A percentile compares a stretch with the other conserved stretches of the same genome.
These are phyloP conservation scores for Lasiommata megera DNA, from an alignment of 2,888 invertebrate species.

Conservation along the genomic window DNA sequence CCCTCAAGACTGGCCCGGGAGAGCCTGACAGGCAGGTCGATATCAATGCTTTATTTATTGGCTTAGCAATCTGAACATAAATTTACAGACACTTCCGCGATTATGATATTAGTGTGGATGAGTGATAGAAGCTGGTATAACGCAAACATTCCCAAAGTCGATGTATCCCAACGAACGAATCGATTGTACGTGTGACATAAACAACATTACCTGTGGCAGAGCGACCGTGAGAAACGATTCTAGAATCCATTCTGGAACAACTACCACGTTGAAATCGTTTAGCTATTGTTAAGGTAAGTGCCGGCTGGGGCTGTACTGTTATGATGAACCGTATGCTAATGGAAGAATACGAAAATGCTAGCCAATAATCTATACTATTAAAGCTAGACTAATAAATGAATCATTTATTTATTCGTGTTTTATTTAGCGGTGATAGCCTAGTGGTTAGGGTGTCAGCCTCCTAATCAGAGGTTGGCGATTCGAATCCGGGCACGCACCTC, in stretches of 20 bases:
- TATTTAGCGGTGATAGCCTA: too few relatives aligned
- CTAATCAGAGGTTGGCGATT: too few relatives aligned
- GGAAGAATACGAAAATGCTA: neutral
- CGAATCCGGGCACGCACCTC: too few relatives aligned
- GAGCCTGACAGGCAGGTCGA: too few relatives aligned
- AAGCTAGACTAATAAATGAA: too few relatives aligned
- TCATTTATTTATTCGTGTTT: too few relatives aligned
- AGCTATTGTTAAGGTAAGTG: constrained; percentile 29
- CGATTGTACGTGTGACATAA: constrained; percentile 39
- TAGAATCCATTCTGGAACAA: constrained; percentile 31
- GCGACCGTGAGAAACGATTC: constrained; percentile 42
- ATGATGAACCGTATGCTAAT: neutral
- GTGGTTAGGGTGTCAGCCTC: too few relatives aligned
- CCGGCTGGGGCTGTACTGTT: constrained; percentile 24
- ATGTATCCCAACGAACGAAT: constrained; percentile 32
- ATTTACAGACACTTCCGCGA: too few relatives aligned
- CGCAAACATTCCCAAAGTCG: constrained; percentile 15
- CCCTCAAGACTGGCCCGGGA: too few relatives aligned
- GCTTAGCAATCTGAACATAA: too few relatives aligned
- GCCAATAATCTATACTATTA: neutral
- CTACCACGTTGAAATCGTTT: constrained; percentile 33
- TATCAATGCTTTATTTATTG: too few relatives aligned
- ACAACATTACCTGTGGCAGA: constrained; percentile 43
- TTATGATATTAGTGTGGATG: too few relatives aligned
- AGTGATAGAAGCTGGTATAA: neutral